A percentile compares a stretch with the other conserved stretches of the same genome.
Evolutionary conservation across 2,888 invertebrate species (phyloP).

Genomic region (Hyppa rectilinea): DNA sequence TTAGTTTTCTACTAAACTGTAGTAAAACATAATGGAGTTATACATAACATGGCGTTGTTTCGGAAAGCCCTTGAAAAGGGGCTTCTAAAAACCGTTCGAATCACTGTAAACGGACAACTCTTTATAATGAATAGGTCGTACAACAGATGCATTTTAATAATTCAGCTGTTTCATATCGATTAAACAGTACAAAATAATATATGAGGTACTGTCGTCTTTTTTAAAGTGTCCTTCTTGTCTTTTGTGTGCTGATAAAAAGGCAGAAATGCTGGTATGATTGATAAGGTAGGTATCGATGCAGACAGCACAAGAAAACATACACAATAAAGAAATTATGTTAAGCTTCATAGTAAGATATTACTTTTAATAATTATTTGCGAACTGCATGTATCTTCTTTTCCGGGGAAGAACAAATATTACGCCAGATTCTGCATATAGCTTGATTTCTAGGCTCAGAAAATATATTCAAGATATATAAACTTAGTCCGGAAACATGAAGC

Average conservation of each 20-base stretch:
- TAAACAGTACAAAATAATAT: conserved; percentile 23
- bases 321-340: background rate
- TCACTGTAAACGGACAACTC: background rate
- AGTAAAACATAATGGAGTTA: background rate
- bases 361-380: conserved; percentile 12
- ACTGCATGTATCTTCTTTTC: background rate
- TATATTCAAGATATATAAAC: background rate
- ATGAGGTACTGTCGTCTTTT: conserved; percentile 23
- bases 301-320: background rate
- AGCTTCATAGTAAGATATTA: conserved; percentile 18
- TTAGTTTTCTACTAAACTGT: background rate
- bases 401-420: background rate
- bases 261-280: conserved; percentile 16
- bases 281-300: conserved; percentile 2
- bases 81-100: background rate
- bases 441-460: background rate
- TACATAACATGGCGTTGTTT: background rate
- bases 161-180: conserved; percentile 17
- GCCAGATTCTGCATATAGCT: background rate
- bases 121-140: background rate
- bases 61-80: background rate
- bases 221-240: conserved; percentile 55
- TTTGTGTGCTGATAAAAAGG: conserved; percentile 18
- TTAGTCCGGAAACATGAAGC: background rate
- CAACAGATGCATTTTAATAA: conserved; percentile 4